These are phyloP conservation scores for Drosophila prostipennis DNA, from an alignment of 2,888 invertebrate genomes.

Conservation along the genomic window DNA sequence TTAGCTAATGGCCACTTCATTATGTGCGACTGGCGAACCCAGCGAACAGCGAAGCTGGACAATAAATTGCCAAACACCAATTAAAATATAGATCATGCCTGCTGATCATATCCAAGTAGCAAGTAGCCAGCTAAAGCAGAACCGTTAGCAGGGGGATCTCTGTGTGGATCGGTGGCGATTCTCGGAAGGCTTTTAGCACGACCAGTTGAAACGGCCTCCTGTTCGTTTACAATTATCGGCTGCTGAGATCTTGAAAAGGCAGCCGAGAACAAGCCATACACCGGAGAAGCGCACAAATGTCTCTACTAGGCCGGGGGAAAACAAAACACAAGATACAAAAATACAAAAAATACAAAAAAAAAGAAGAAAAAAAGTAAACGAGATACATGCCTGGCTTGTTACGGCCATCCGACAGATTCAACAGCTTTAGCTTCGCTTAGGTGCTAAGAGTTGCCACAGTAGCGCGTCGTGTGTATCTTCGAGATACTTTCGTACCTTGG, in stretches of 20 bases:
- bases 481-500: slow-evolving; percentile 51
- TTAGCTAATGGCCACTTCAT: slow-evolving; percentile 72
- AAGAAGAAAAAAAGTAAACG: slow-evolving; percentile 11
- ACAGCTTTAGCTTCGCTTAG: slow-evolving; percentile 26
- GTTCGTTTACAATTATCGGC: slow-evolving; percentile 41
- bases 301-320: slow-evolving; percentile 31
- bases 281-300: slow-evolving; percentile 48
- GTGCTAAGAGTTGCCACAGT: slow-evolving; percentile 50
- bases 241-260: slow-evolving; percentile 39
- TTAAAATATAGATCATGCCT: slow-evolving; percentile 75
- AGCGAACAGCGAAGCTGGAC: slow-evolving; percentile 14
- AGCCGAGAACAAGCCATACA: slow-evolving; percentile 70
- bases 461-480: slow-evolving; percentile 49
- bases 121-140: slow-evolving; percentile 38
- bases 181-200: slow-evolving; percentile 70
- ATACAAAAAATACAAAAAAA: slow-evolving; percentile 19
- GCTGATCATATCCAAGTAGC: slow-evolving; percentile 52
- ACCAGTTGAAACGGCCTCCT: slow-evolving; percentile 39
- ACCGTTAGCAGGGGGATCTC: slow-evolving; percentile 61
- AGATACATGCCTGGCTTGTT: slow-evolving; percentile 42
- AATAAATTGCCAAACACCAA: slow-evolving; percentile 60
- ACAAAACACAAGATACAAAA: slow-evolving; percentile 32
- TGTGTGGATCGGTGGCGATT: slow-evolving; percentile 55
- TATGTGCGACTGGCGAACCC: slow-evolving; percentile 30
- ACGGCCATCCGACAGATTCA: slow-evolving; percentile 26